Conservation (phyloP, 2,888 invertebrate species). For the Lepidonotus clava region DNA sequence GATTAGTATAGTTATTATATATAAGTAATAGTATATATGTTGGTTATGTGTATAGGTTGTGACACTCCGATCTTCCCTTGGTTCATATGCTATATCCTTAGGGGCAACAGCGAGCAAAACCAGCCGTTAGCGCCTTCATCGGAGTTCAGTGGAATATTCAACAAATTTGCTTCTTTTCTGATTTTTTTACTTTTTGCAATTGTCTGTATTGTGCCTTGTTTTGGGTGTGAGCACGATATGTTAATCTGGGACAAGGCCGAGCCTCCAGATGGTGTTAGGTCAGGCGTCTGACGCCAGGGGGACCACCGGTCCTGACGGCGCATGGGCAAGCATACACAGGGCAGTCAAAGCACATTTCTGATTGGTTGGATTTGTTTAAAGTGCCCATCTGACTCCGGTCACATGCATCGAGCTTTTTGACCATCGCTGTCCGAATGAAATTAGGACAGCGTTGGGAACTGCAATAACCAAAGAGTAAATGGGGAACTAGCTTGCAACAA, state of each 20-base stretch:
- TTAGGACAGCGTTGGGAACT: constrained; percentile 19
- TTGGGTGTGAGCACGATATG: constrained; percentile 40
- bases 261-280: background rate
- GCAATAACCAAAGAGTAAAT: background rate
- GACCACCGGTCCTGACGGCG: background rate
- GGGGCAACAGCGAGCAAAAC: constrained; percentile 50
- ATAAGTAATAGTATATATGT: too few relatives aligned
- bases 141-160: constrained; percentile 5
- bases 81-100: constrained; percentile 44
- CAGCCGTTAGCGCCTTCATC: constrained; percentile 51
- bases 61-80: constrained; percentile 31
- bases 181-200: constrained; percentile 15
- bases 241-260: constrained; percentile 12
- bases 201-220: constrained; percentile 3
- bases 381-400: constrained; percentile 32
- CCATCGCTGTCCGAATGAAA: constrained; percentile 19
- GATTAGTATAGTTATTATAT: too few relatives aligned
- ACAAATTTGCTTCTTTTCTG: background rate
- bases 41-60: constrained; percentile 20
- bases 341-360: constrained; percentile 20
- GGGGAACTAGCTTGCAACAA: constrained; percentile 43
- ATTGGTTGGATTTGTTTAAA: constrained; percentile 7
- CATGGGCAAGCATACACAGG: constrained; percentile 44
- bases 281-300: background rate
- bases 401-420: constrained; percentile 24